Evolutionary conservation across 2,888 invertebrate species (phyloP).

Genomic region (Acutogordius australiensis): DNA sequence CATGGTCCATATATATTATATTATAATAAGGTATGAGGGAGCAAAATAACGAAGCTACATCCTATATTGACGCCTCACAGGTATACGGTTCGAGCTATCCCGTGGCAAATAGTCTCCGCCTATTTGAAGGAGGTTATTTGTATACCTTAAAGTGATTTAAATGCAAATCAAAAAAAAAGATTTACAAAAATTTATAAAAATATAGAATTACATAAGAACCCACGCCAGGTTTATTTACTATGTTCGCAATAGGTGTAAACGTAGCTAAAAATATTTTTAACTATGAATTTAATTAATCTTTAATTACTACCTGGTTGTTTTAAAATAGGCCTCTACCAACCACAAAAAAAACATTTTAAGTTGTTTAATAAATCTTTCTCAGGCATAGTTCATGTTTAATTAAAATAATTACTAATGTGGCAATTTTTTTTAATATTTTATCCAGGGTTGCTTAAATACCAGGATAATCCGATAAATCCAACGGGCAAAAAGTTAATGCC

Average conservation of each 20-base stretch:
- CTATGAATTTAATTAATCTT: no score
- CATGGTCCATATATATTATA: background rate
- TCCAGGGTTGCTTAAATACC: background rate
- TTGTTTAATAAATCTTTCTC: no score
- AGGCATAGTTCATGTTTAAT: no score
- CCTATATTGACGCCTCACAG: conserved; percentile 10
- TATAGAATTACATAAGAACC: background rate
- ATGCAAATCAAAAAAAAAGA: no score
- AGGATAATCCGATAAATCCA: background rate
- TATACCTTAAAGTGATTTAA: no score
- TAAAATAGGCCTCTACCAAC: no score
- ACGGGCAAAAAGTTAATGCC: background rate
- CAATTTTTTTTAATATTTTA: no score
- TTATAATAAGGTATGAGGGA: background rate
- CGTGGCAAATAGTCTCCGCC: background rate
- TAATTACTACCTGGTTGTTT: no score
- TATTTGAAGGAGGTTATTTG: background rate
- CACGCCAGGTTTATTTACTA: background rate
- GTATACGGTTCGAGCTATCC: background rate
- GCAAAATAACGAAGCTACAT: conserved; percentile 12
- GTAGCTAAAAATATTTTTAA: no score
- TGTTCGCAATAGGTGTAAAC: no score
- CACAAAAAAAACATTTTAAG: no score
- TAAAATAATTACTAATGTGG: no score
- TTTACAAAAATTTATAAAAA: background rate